These are phyloP conservation scores for Aphis gossypii DNA, from an alignment of 1,140 invertebrate genomes.

Conservation along the genomic window DNA sequence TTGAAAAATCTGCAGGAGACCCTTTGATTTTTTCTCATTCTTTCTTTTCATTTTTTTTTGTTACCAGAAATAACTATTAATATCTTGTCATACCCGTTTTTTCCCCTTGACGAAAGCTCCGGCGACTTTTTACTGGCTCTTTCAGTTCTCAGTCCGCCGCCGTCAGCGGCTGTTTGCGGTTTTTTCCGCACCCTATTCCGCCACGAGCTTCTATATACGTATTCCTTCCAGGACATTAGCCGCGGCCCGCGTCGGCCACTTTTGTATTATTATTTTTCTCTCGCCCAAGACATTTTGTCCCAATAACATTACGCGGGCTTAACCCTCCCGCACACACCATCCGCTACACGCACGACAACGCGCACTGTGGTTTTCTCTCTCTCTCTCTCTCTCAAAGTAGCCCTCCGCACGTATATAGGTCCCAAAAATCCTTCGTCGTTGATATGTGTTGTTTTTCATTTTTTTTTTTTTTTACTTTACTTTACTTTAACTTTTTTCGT, in stretches of 20 bases:
- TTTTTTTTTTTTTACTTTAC: slow-evolving; percentile 22
- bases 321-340: neutral
- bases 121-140: slow-evolving; percentile 53
- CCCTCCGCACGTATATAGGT: slow-evolving; percentile 15
- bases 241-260: slow-evolving; percentile 47
- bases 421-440: slow-evolving; percentile 18
- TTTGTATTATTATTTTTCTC: slow-evolving; percentile 57
- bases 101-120: slow-evolving; percentile 55
- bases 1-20: slow-evolving; percentile 48
- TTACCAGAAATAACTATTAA: slow-evolving; percentile 56
- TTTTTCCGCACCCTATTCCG: neutral
- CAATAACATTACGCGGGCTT: slow-evolving; percentile 34
- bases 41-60: slow-evolving; percentile 15
- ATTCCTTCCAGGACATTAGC: slow-evolving; percentile 58
- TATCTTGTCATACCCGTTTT: slow-evolving; percentile 58
- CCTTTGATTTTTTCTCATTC: slow-evolving; percentile 34
- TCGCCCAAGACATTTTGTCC: slow-evolving; percentile 57
- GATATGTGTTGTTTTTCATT: slow-evolving; percentile 28
- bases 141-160: slow-evolving; percentile 6
- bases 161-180: slow-evolving; percentile 34
- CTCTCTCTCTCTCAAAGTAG: slow-evolving; percentile 31
- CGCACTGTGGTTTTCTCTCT: slow-evolving; percentile 21
- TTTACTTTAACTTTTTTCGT: slow-evolving; percentile 13
- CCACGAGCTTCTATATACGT: slow-evolving; percentile 14
- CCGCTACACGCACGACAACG: slow-evolving; percentile 25